Conservation (phyloP, 2,888 invertebrate species). For the Hirtodrosophila alboralis region DNA sequence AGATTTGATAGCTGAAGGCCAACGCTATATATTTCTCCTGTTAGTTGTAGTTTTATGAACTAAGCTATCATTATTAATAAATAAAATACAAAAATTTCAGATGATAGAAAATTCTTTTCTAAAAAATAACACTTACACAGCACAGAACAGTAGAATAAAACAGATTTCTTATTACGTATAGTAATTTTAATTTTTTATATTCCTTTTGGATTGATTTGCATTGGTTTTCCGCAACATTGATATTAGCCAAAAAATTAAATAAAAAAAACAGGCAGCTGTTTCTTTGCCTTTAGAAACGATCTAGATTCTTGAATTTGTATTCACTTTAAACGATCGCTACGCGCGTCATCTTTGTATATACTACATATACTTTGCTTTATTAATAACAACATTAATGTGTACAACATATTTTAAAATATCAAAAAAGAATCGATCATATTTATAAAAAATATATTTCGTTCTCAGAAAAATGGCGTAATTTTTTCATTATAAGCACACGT, state of each 20-base stretch:
- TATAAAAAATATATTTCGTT: constrained; percentile 14
- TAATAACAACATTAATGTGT: constrained; percentile 27
- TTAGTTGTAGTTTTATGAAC: no score
- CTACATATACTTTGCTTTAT: no score
- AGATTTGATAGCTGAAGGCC: no score
- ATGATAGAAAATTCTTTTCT: no score
- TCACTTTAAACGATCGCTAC: constrained; percentile 8
- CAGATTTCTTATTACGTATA: no score
- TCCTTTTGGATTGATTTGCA: constrained; percentile 9
- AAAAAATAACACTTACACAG: no score
- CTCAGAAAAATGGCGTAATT: constrained; percentile 29
- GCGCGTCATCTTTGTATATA: constrained; percentile 1
- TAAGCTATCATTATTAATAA: no score
- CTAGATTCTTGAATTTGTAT: constrained; percentile 21
- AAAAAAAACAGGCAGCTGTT: constrained; percentile 48
- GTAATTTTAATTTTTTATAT: no score
- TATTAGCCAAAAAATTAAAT: no score
- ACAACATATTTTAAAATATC: constrained; percentile 4
- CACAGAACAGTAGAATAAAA: no score
- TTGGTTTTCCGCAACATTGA: constrained; percentile 38
- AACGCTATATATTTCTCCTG: no score
- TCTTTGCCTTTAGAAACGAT: constrained; percentile 1
- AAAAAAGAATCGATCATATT: constrained; percentile 7
- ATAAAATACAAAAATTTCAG: no score
- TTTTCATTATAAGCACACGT: constrained; percentile 19